A percentile compares a stretch with the other conserved stretches of the same genome.
These are phyloP conservation scores for Phyto melanocephala DNA, from an alignment of 2,888 invertebrate species.

Conservation along the genomic window DNA sequence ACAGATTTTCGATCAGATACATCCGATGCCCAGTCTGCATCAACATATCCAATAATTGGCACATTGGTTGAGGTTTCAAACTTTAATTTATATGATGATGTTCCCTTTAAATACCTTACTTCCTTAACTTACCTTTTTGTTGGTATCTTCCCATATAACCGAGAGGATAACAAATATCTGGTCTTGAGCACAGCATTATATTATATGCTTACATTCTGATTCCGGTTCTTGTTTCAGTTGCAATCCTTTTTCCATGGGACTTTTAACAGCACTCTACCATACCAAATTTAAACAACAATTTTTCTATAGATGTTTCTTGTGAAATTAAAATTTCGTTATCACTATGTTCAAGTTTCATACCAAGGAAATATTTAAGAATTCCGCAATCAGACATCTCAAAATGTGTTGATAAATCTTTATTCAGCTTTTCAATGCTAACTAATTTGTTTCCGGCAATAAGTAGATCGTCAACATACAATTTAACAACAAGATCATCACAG, in stretches of 20 bases:
- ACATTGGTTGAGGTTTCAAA: background rate
- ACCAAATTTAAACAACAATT: slow-evolving; percentile 51
- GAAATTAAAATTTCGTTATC: background rate
- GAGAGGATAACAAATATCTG: slow-evolving; percentile 46
- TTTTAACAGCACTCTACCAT: background rate
- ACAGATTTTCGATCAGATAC: slow-evolving; percentile 33
- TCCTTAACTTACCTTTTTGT: slow-evolving; percentile 31
- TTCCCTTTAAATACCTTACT: slow-evolving; percentile 17
- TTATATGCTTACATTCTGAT: background rate
- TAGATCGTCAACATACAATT: background rate
- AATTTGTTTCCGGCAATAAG: background rate
- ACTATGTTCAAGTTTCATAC: background rate
- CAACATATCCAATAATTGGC: background rate
- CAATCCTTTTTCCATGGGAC: background rate
- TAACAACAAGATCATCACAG: background rate
- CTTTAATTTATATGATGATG: background rate
- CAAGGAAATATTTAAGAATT: background rate
- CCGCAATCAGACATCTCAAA: slow-evolving; percentile 17
- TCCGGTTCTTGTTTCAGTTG: background rate
- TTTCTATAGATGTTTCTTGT: background rate
- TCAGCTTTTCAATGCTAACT: background rate
- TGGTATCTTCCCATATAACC: slow-evolving; percentile 37
- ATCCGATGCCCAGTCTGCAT: background rate
- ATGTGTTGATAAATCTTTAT: background rate
- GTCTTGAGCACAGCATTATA: slow-evolving; percentile 48